phyloP scores from a whole-genome alignment of 2,888 invertebrate genomes.

The Unio pictorum region DNA sequence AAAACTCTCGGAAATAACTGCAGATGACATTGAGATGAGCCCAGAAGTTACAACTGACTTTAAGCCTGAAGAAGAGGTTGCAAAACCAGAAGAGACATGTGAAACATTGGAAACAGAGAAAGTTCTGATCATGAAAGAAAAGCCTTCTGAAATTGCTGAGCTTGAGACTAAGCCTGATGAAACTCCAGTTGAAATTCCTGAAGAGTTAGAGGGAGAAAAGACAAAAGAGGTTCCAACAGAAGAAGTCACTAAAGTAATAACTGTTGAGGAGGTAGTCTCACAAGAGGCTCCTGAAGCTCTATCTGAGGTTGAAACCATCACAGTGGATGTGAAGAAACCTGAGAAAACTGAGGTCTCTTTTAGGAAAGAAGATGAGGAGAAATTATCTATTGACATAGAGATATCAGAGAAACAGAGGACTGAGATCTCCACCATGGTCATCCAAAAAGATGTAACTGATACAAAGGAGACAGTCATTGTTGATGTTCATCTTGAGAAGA shows the following conservation, averaged over 20 bases:
- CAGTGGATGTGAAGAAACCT: slow-evolving; percentile 2
- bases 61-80: background rate
- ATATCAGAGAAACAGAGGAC: too few relatives aligned
- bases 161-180: slow-evolving; percentile 7
- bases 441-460: too few relatives aligned
- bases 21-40: slow-evolving; percentile 5
- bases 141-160: slow-evolving; percentile 3
- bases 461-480: slow-evolving; percentile 4
- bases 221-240: slow-evolving; percentile 19
- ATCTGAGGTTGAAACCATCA: too few relatives aligned
- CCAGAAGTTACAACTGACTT: slow-evolving; percentile 3
- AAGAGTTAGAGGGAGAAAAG: slow-evolving; percentile 7
- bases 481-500: slow-evolving; percentile 6
- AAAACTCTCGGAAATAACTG: slow-evolving; percentile 17
- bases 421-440: too few relatives aligned
- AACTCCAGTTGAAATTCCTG: slow-evolving; percentile 9
- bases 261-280: slow-evolving; percentile 2
- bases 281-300: too few relatives aligned
- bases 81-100: background rate
- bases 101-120: background rate
- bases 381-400: background rate
- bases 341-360: background rate
- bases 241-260: slow-evolving; percentile 7
- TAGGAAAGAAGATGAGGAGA: slow-evolving; percentile 6
- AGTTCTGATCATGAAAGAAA: slow-evolving; percentile 1